Evolutionary conservation across 1,140 invertebrate species (phyloP).

Genomic region (Drosophila tani): DNA sequence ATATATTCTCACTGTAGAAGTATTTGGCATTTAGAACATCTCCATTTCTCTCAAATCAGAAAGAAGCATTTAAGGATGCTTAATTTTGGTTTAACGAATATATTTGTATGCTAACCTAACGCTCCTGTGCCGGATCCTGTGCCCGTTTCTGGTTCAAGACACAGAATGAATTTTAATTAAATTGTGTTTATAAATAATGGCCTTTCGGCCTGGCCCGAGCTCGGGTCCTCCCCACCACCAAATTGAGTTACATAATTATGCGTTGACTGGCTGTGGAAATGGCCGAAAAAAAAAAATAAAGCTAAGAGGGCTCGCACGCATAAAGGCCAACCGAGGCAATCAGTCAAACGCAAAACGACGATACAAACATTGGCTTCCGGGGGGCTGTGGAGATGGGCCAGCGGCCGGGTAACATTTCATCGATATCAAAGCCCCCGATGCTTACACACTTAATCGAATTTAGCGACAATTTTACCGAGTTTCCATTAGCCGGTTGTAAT

Average conservation of each 20-base stretch:
- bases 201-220: conserved; percentile 9
- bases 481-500: conserved; percentile 78
- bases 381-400: background rate
- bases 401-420: conserved; percentile 28
- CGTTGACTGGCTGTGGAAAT: conserved; percentile 29
- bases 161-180: conserved; percentile 72
- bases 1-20: background rate
- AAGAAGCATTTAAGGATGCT: background rate
- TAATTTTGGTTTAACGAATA: conserved; percentile 21
- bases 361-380: conserved; percentile 15
- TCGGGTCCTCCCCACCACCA: conserved; percentile 9
- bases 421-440: conserved; percentile 58
- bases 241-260: conserved; percentile 77
- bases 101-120: conserved; percentile 24
- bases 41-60: background rate
- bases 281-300: conserved; percentile 20
- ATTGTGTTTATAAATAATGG: conserved; percentile 72
- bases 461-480: conserved; percentile 73
- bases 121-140: conserved; percentile 15
- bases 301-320: background rate
- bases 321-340: conserved; percentile 31
- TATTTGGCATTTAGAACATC: background rate
- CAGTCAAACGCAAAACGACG: conserved; percentile 36
- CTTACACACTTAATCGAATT: conserved; percentile 79
- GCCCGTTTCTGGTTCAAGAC: conserved; percentile 37